Conservation (phyloP, 2,888 invertebrate species). For the Lithosia quadra region DNA sequence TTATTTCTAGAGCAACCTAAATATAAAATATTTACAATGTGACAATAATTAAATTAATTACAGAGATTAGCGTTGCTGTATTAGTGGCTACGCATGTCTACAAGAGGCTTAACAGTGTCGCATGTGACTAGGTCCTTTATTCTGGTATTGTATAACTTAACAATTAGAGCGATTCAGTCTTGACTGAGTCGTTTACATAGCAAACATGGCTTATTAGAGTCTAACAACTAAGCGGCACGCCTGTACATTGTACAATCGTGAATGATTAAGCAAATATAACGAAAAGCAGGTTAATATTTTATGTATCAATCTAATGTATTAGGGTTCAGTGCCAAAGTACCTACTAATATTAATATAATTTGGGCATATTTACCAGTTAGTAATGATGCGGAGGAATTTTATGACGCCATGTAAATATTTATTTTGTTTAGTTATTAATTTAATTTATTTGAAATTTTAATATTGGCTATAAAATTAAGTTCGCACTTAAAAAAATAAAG, state of each 20-base stretch:
- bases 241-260: background rate
- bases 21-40: no score
- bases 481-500: no score
- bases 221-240: background rate
- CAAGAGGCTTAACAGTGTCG: background rate
- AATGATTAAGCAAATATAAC: background rate
- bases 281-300: background rate
- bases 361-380: no score
- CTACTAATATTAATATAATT: no score
- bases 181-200: slow-evolving; percentile 9
- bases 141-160: slow-evolving; percentile 1
- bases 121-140: slow-evolving; percentile 1
- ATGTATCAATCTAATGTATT: background rate
- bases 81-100: background rate
- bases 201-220: slow-evolving; percentile 1
- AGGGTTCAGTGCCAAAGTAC: background rate
- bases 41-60: no score
- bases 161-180: background rate
- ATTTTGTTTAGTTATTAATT: no score
- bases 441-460: no score
- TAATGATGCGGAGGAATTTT: no score
- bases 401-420: no score
- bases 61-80: no score
- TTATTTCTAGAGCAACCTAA: no score
- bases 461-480: no score